Base-by-base conservation (phyloP, 1,140 invertebrate species). In the Ostrea edulis region DNA sequence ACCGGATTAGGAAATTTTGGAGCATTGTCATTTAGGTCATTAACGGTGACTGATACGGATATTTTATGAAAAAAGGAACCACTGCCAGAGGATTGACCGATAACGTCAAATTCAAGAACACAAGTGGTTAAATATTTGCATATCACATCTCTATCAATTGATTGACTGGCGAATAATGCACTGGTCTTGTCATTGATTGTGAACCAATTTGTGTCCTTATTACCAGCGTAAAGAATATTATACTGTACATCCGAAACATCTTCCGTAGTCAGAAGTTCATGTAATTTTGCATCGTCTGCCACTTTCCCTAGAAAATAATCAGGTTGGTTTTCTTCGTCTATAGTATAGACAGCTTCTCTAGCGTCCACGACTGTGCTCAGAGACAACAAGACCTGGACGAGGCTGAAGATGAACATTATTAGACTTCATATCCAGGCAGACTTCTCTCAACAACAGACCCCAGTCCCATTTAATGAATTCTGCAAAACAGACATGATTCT, bases 161-260 rank as follows among this genome's bases (percentile, higher is more conserved):
- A 54, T 29, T 82, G 17, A 25, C 65, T 58, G 2, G 91, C 90
- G 81, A 97, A 96, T 22, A 99, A 97, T 5, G 98, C 96, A 1
- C 98, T 98, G 0, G 97, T 97, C 93, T 98, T 98, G 95, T 98
- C 97, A 68, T 97, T 97, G 85, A 99, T 98, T 91, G 96, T 97
- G 93, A 99, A 98, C 65, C 88, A 86, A 58, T 85, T 54, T 25
- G 87, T 82, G 29, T 85, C 55, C 29, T 86, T 88, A 51, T 92
- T 89, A 14, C 90, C 86, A 11, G 62, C 14, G 71, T 71, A 82
- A 25, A 87, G 68, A 25, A 90, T 65, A 12, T 25, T 84, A 44
- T 89, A 91, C 7, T 85, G 86, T 22, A 91, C 68, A 12, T 65
- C 58, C 8, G 54, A 25, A 29, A 87, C 77, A 25, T 88, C 84